Percentiles rank a stretch among this genome's conserved stretches.
phyloP scores from a whole-genome alignment of 2,888 invertebrate genomes.

The Steinernema carpocapsae region DNA sequence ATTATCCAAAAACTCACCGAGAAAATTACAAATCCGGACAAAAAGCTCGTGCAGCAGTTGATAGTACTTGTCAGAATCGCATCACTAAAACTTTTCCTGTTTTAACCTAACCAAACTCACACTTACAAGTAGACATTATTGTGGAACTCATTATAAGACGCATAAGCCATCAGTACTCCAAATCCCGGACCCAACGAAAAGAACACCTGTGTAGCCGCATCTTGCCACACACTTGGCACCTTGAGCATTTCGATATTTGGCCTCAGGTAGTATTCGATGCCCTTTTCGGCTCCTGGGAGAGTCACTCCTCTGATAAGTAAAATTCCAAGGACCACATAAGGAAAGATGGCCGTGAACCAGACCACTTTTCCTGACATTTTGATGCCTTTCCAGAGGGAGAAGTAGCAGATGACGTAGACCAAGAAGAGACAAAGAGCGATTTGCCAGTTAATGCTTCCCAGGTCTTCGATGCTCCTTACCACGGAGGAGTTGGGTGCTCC shows the following conservation, averaged over 20 bases:
- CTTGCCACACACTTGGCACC: constrained; percentile 83
- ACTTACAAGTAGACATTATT: constrained; percentile 84
- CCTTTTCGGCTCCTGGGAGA: constrained; percentile 88
- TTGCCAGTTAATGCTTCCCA: constrained; percentile 92
- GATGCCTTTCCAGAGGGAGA: constrained; percentile 92
- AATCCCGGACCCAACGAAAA: constrained; percentile 99
- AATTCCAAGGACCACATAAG: constrained; percentile 90
- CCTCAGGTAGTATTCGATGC: constrained; percentile 90
- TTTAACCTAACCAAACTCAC: background rate
- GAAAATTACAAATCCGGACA: constrained; percentile 97
- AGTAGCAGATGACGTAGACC: constrained; percentile 72
- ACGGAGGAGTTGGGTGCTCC: too few relatives aligned
- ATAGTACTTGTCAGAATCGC: constrained; percentile 90
- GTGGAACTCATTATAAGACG: constrained; percentile 97
- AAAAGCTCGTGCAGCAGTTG: constrained; percentile 92
- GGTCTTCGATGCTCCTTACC: constrained; percentile 75
- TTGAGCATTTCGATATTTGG: constrained; percentile 86
- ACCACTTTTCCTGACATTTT: constrained; percentile 93
- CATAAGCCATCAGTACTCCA: constrained; percentile 92
- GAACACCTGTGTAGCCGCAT: constrained; percentile 97
- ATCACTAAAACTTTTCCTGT: constrained; percentile 75
- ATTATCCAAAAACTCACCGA: constrained; percentile 78
- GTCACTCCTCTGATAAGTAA: constrained; percentile 90
- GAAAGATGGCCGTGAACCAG: constrained; percentile 98
- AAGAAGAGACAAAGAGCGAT: constrained; percentile 82